phyloP scores from a whole-genome alignment of 1,140 invertebrate genomes.

The Drosophila insularis region DNA sequence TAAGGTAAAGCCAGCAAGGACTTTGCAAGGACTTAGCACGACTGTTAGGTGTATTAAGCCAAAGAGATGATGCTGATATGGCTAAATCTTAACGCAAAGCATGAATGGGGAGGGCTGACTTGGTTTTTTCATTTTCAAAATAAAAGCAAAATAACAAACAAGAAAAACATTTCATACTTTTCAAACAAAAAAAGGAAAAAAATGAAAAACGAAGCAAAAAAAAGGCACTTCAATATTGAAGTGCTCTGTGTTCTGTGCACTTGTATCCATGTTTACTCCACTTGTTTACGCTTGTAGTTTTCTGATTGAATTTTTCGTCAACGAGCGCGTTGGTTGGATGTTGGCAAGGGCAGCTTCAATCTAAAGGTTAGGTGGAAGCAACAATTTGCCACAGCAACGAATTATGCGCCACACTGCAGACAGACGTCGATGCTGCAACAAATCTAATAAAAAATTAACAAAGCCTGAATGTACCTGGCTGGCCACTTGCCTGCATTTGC shows the following conservation, averaged over 20 bases:
- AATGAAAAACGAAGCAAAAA: slow-evolving; percentile 9
- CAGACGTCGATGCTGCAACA: slow-evolving; percentile 34
- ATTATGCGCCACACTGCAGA: slow-evolving; percentile 52
- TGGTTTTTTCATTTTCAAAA: slow-evolving; percentile 60
- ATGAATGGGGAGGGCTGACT: slow-evolving; percentile 38
- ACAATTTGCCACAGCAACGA: slow-evolving; percentile 54
- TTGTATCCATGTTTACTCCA: slow-evolving; percentile 54
- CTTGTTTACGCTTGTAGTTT: slow-evolving; percentile 73
- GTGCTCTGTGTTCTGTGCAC: slow-evolving; percentile 35
- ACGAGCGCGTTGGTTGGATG: not conserved
- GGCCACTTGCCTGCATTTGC: slow-evolving; percentile 29
- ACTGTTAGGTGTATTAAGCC: slow-evolving; percentile 56
- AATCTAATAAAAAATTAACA: slow-evolving; percentile 57
- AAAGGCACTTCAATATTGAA: slow-evolving; percentile 55
- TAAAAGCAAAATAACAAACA: slow-evolving; percentile 31
- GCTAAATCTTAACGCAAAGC: slow-evolving; percentile 31
- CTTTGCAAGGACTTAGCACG: slow-evolving; percentile 73
- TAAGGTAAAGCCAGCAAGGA: slow-evolving; percentile 47
- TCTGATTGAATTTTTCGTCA: slow-evolving; percentile 63
- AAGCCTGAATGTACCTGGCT: slow-evolving; percentile 31
- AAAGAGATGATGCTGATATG: not conserved
- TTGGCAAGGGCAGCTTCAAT: not conserved
- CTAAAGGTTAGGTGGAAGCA: slow-evolving; percentile 27
- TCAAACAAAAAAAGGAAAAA: slow-evolving; percentile 14
- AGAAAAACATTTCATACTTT: slow-evolving; percentile 16